phyloP scores from a whole-genome alignment of 2,888 invertebrate species.

The Glomeris marginata region DNA sequence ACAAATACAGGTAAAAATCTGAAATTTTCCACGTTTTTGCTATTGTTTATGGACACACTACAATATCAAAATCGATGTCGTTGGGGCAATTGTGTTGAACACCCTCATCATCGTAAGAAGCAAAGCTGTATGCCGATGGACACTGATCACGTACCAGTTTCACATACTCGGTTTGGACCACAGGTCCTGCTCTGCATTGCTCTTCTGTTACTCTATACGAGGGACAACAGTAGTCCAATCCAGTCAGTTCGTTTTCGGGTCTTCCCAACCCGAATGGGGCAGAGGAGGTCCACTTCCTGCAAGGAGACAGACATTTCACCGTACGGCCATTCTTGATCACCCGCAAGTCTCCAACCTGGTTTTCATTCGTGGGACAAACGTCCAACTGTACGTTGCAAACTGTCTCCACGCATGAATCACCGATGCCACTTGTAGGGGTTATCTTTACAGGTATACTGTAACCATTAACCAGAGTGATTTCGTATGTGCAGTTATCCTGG shows the following conservation, averaged over 20 bases:
- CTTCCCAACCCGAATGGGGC: slow-evolving; percentile 7
- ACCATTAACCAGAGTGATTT: slow-evolving; percentile 8
- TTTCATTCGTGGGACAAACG: slow-evolving; percentile 6
- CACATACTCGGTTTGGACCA: slow-evolving; percentile 5
- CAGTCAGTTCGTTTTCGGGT: slow-evolving; percentile 1
- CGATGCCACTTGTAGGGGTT: not conserved
- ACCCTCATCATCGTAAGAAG: slow-evolving; percentile 3
- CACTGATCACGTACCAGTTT: not conserved
- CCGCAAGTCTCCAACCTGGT: slow-evolving; percentile 6
- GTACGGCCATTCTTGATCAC: slow-evolving; percentile 1
- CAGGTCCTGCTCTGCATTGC: slow-evolving; percentile 3
- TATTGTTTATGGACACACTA: not conserved
- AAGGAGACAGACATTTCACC: slow-evolving; percentile 7
- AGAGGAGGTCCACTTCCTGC: slow-evolving; percentile 8
- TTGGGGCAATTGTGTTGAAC: slow-evolving; percentile 2
- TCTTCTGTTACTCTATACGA: not conserved
- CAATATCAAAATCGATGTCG: not conserved
- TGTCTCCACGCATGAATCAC: slow-evolving; percentile 2
- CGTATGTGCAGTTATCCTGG: not conserved
- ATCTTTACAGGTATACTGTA: slow-evolving; percentile 4
- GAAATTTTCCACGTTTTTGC: too few relatives aligned
- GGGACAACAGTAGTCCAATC: not conserved
- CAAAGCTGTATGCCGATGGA: slow-evolving; percentile 6
- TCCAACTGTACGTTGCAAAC: slow-evolving; percentile 4
- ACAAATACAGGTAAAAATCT: too few relatives aligned